Percentiles rank a stretch among this genome's conserved stretches.
These are phyloP conservation scores for Pocillopora verrucosa DNA, from an alignment of 64 coral and sea anemone species.

Conservation along the genomic window DNA sequence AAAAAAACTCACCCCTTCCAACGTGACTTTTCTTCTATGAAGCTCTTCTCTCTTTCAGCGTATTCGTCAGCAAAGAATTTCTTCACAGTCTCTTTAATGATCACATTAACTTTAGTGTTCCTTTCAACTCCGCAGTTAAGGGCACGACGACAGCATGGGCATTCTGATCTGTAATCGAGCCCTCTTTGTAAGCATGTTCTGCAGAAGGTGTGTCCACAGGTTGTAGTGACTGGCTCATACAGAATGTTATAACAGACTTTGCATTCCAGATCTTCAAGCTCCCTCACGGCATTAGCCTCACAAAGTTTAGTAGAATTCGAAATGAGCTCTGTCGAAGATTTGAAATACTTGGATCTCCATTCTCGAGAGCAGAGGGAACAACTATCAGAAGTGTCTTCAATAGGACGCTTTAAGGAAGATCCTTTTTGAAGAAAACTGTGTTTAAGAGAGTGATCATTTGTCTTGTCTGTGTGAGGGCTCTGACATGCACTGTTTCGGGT, in stretches of 20 bases:
- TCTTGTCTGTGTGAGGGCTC: background rate
- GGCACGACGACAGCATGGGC: constrained; percentile 30
- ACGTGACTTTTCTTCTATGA: constrained; percentile 46
- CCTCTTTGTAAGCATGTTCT: background rate
- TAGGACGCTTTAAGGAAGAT: background rate
- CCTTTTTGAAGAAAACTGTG: background rate
- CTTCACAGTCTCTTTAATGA: constrained; percentile 33
- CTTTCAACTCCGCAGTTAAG: constrained; percentile 34
- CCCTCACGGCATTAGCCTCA: background rate
- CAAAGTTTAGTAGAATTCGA: too few relatives aligned
- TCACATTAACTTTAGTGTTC: constrained; percentile 32
- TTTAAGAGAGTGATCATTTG: too few relatives aligned
- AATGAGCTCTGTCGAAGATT: background rate
- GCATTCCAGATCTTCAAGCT: constrained; percentile 11
- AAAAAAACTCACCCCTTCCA: constrained; percentile 50
- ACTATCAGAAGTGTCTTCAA: background rate
- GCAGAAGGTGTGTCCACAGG: constrained; percentile 29
- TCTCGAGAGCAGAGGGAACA: background rate
- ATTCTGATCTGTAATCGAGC: background rate
- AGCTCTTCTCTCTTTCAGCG: constrained; percentile 43
- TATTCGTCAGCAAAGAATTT: constrained; percentile 55
- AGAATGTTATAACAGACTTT: constrained; percentile 18
- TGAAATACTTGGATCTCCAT: background rate
- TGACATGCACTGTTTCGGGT: background rate
- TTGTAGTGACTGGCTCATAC: constrained; percentile 10